A percentile compares a stretch with the other conserved stretches of the same genome.
These are phyloP conservation scores for Philantomba maxwellii DNA, from an alignment of 2,113 vertebrate species.

Conservation along the genomic window DNA sequence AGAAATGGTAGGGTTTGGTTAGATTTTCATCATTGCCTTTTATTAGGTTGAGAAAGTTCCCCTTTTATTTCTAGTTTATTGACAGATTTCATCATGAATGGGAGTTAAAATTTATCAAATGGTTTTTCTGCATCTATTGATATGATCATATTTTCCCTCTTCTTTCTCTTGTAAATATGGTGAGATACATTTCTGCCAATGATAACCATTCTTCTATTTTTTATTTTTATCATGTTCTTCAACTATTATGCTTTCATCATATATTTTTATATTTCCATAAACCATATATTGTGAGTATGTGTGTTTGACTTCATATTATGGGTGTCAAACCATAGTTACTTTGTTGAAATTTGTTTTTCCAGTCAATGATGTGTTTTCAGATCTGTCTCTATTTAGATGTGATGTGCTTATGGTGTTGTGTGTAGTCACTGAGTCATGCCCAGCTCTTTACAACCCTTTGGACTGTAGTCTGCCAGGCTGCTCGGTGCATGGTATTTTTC, in stretches of 20 bases:
- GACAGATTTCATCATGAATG: background rate
- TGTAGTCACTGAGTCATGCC: background rate
- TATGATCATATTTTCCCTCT: background rate
- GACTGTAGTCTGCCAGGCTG: background rate
- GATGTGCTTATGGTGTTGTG: background rate
- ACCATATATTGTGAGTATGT: background rate
- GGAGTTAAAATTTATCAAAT: background rate
- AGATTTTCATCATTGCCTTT: background rate
- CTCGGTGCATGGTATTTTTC: background rate
- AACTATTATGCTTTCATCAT: background rate
- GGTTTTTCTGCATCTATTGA: background rate
- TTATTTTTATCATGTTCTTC: background rate
- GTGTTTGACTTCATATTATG: background rate
- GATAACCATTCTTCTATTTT: background rate
- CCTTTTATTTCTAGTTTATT: background rate
- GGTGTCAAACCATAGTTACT: background rate
- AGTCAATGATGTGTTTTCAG: background rate
- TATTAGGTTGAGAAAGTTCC: background rate
- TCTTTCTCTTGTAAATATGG: background rate
- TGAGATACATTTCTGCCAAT: background rate
- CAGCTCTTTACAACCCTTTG: background rate
- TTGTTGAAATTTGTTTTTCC: background rate
- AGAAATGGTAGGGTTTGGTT: background rate
- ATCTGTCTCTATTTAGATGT: background rate
- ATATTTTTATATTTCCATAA: background rate